These are phyloP conservation scores for Leptarthrus brevirostris DNA, from an alignment of 2,888 invertebrate genomes.

Conservation along the genomic window DNA sequence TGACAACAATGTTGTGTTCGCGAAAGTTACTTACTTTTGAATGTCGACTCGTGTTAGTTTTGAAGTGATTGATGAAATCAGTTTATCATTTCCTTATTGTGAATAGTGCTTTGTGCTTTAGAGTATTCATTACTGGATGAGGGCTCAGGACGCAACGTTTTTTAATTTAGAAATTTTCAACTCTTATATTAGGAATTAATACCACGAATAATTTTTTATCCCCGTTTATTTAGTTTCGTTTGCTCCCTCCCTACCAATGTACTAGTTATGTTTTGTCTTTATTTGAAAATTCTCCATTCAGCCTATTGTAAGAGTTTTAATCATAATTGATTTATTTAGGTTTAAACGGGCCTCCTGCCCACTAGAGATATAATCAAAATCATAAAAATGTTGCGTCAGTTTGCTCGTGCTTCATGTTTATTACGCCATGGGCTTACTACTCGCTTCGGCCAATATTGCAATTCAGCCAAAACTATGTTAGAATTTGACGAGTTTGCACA, in stretches of 20 bases:
- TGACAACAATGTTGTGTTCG: slow-evolving; percentile 9
- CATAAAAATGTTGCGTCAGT: slow-evolving; percentile 64
- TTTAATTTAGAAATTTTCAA: slow-evolving; percentile 1
- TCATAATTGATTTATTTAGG: slow-evolving; percentile 38
- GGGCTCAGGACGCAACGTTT: slow-evolving; percentile 44
- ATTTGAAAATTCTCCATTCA: slow-evolving; percentile 3
- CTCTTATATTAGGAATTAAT: slow-evolving; percentile 24
- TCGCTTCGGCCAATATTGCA: slow-evolving; percentile 8
- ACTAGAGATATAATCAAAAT: slow-evolving; percentile 3
- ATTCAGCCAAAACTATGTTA: slow-evolving; percentile 57
- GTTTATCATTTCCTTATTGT: slow-evolving; percentile 25
- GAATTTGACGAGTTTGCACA: slow-evolving; percentile 60
- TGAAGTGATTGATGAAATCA: slow-evolving; percentile 42
- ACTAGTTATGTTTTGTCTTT: slow-evolving; percentile 25
- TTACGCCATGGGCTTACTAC: slow-evolving; percentile 19
- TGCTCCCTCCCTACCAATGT: slow-evolving; percentile 25
- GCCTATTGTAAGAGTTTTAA: slow-evolving; percentile 39
- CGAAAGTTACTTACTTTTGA: slow-evolving; percentile 24
- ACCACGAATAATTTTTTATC: slow-evolving; percentile 2
- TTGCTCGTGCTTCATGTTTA: slow-evolving; percentile 60
- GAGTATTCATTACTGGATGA: background rate
- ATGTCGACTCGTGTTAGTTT: slow-evolving; percentile 32
- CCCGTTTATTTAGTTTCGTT: background rate
- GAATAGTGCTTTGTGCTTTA: slow-evolving; percentile 43
- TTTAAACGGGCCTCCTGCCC: slow-evolving; percentile 32